Base-by-base conservation (phyloP, 1,140 invertebrate species). In the Atopsyche davidsoni region DNA sequence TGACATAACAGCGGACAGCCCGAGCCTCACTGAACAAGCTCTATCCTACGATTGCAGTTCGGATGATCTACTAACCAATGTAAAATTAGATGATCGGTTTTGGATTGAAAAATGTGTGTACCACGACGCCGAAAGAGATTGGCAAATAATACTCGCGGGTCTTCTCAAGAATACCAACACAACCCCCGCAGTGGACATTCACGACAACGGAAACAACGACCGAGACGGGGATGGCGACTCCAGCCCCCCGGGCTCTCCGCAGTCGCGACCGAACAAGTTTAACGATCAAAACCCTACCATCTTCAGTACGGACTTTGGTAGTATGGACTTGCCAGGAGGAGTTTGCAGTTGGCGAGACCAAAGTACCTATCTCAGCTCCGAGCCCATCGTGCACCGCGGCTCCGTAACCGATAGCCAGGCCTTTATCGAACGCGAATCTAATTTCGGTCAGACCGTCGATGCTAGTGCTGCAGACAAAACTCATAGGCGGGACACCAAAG, bases 341-440 rank as follows among this genome's bases (percentile, higher is more conserved):
- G 79, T 88, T 55, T 83, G 83, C 68, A 85, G 84, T 60, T 90
- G 87, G 86, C 81, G 79, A 63, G 87, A 89, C 65, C 79, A 87
- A 63, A 89, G 85, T 67, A 89, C 87, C 39, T 89, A 89, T 63
- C 69, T 89, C 57, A 77, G 76, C 58, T 56, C 69, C 47, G 79
- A 79, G 62, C 68, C 67, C n/a, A 16, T 57, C n/a, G 51, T 47
- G 21, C 24, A 48, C 19, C 32, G 16, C 18, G 3, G 3, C 11
- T 4, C 18, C n/a, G 23, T 11, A 2, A 10, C 41, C 35, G 21
- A 4, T 22, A 4, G 18, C 11, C 13, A 45, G 40, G n/a, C 3
- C 2, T 11, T 17, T 42, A 25, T 22, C 13, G 40, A 42, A 4
- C 6, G n/a, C 6, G 24, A 49, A 32, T 41, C 46, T 7, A 32